These are phyloP conservation scores for Alca torda DNA, from an alignment of 2,797 vertebrate genomes.

Conservation along the genomic window DNA sequence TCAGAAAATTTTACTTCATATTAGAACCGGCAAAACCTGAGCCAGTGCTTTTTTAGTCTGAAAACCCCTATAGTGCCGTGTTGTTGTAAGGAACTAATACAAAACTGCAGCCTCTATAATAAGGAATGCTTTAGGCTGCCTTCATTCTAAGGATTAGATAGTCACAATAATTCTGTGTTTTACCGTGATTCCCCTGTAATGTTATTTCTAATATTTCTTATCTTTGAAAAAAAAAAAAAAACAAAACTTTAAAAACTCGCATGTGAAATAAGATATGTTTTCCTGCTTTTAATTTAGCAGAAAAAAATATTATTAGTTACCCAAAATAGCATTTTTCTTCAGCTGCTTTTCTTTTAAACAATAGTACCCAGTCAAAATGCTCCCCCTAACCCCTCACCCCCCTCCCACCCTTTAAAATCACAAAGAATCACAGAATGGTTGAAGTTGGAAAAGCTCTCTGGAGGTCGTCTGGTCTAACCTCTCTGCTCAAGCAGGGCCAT, in stretches of 20 bases:
- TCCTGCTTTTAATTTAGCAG: not conserved
- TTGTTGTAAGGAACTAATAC: not conserved
- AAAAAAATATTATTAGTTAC: not conserved
- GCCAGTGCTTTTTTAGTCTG: not conserved
- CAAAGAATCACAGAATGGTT: not conserved
- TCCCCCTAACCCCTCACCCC: rapidly evolving
- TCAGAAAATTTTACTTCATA: not conserved
- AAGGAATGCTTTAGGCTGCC: not conserved
- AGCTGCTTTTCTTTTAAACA: not conserved
- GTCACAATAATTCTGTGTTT: not conserved
- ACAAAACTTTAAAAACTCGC: not conserved
- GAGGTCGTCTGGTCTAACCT: not conserved
- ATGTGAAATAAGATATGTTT: not conserved
- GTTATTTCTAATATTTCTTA: not conserved
- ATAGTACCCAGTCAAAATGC: not conserved
- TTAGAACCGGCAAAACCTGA: not conserved
- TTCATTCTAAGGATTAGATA: not conserved
- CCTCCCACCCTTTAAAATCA: not conserved
- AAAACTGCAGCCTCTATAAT: not conserved
- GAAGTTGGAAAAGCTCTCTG: not conserved
- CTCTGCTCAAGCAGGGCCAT: not conserved
- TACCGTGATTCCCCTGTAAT: not conserved
- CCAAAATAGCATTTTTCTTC: not conserved
- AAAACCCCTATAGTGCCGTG: not conserved
- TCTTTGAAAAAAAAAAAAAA: not conserved